Evolutionary conservation across 2,888 invertebrate species (phyloP), one percentile per base, ranked within the genome.

Genomic region (Eustalomyia histrio): DNA sequence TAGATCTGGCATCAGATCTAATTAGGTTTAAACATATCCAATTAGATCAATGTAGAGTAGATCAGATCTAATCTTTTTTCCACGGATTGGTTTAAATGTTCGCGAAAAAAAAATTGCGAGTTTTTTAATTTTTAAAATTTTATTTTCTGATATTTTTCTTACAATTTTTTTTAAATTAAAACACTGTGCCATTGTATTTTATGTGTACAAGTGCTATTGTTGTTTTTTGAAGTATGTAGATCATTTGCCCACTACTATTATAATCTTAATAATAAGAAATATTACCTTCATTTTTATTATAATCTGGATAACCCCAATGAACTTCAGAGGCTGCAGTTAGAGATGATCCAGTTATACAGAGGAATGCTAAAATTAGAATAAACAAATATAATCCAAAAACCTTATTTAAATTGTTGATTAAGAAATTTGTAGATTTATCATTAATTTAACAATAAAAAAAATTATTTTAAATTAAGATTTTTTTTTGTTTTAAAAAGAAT

Each of bases 261-360:
- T 18, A 57, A 72, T 63, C 21, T 12, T 24, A 21, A 33, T 17
- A 50, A 57, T 64, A 57, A 33, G 47, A 64, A 52, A 58, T 21
- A 57, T 87, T 87, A 89, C 90, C 86, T 85, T 87, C 86, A 67
- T 87, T 85, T 14, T 78, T 81, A 58, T 88, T 88, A 72, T 87
- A 85, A 84, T 90, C 87, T 69, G 90, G 90, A 85, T 90, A 90
- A 61, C 86, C 83, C 89, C 89, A 90, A 43, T 84, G 84, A 24
- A 67, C 73, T n/a, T 85, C 85, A 55, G 80, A 76, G 63, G 80
- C 76, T 55, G 35, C 67, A 60, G 84, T 67, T 65, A 79, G 53
- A 29, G 29, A 29, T 35, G 86, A 60, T 16, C 84, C 76, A 35
- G 84, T 81, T 67, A 85, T 75, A 83, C 71, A 71, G 58, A 81